Evolutionary conservation across 2,888 invertebrate genomes (phyloP), one percentile per base, ranked within the genome.

Genomic region (Sepiola atlantica): DNA sequence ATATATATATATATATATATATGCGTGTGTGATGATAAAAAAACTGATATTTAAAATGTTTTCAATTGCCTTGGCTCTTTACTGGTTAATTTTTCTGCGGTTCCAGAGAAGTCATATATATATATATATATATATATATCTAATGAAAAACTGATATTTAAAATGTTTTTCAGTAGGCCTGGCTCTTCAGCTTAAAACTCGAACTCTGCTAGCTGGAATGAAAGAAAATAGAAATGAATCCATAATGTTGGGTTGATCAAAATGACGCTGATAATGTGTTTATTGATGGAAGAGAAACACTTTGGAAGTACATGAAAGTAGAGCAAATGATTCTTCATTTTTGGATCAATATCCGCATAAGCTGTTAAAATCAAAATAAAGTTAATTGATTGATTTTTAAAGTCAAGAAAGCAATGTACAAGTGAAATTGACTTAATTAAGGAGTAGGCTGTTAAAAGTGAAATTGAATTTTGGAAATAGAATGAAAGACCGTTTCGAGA

Each of bases 291-390:
- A 32, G 32, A 21, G n/a, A 77, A 77, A n/a, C n/a, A 77, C 77
- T 77, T 45, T 77, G 10, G 12, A 77, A 77, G 77, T n/a, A 77
- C n/a, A 77, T 77, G n/a, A 77, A 77, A 77, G n/a, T 77, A 16
- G 77, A 77, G 32, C n/a, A 77, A 77, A 77, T 77, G n/a, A n/a
- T 77, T 77, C 18, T 77, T 77, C 77, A 21, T 21, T 77, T 77
- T n/a, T 32, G 16, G 77, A 77, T 77, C 77, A 77, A 77, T 77
- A 77, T 77, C 77, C n/a, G 32, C n/a, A 77, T 77, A 77, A 77
- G 77, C 77, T 77, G 77, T 77, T 77, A 77, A 77, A 77, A 77
- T 77, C 77, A 77, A 77, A 77, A 77, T 77, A 77, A 77, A 77
- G 77, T 77, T 77, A 77, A 77, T 77, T 77, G 77, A 77, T 77